Conservation (phyloP, 2,113 vertebrate genomes). For the Tragulus kanchil region DNA sequence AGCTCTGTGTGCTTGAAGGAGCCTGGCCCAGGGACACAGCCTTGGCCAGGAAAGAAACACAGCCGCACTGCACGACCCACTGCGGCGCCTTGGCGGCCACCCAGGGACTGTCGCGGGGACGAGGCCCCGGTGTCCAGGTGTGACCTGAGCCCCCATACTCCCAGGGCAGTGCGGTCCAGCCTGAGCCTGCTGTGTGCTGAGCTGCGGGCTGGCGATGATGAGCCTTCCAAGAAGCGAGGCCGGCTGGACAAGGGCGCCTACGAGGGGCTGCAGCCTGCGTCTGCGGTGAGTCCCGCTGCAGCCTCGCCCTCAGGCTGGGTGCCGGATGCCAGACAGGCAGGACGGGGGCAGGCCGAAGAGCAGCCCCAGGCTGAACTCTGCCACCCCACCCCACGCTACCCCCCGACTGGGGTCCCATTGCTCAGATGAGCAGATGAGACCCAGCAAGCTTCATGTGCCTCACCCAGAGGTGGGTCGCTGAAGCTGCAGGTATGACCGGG, state of each 20-base stretch:
- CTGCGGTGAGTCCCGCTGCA: conserved; percentile 63
- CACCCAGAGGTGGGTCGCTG: accelerated
- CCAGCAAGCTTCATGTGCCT: accelerated
- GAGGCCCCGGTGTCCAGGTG: not conserved
- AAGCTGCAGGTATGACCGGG: accelerated
- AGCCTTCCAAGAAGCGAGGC: conserved; percentile 92
- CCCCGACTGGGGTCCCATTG: not conserved
- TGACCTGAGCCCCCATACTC: conserved; percentile 66
- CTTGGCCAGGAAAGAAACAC: not conserved
- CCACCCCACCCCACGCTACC: accelerated
- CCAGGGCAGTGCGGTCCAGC: conserved; percentile 92
- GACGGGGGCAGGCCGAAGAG: not conserved
- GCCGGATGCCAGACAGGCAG: not conserved
- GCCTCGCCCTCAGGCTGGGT: not conserved
- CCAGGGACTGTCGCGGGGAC: not conserved
- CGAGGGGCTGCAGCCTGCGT: conserved; percentile 79
- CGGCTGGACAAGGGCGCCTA: conserved; percentile 90
- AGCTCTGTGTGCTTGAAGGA: conserved; percentile 34
- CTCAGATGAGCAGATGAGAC: not conserved
- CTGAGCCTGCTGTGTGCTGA: conserved; percentile 92
- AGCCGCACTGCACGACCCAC: not conserved
- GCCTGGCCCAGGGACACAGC: not conserved
- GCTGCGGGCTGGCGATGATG: conserved; percentile 87
- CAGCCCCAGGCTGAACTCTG: not conserved
- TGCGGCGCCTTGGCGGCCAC: no score